Conservation (phyloP, 2,888 invertebrate genomes). For the Scaptomyza parva region DNA sequence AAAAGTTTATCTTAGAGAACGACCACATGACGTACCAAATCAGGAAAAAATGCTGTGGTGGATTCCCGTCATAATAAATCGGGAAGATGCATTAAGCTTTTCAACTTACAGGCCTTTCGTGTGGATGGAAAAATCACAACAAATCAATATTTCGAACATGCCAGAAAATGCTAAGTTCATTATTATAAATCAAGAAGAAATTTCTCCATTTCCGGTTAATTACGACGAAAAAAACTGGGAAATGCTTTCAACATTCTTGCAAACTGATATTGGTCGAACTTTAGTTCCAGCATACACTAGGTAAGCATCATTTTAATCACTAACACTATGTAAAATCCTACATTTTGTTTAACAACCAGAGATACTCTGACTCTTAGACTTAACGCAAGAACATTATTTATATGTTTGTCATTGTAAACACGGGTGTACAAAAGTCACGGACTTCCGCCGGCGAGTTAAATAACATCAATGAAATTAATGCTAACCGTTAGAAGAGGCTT, state of each 20-base stretch:
- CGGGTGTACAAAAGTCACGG: too few relatives aligned
- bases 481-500: too few relatives aligned
- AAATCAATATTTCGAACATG: slow-evolving; percentile 86
- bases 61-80: slow-evolving; percentile 89
- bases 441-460: too few relatives aligned
- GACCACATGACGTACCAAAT: slow-evolving; percentile 90
- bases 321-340: not conserved
- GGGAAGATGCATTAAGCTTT: slow-evolving; percentile 87
- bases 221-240: slow-evolving; percentile 92
- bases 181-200: slow-evolving; percentile 93
- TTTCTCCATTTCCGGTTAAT: slow-evolving; percentile 93
- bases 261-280: slow-evolving; percentile 86
- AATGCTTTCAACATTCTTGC: slow-evolving; percentile 88
- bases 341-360: too few relatives aligned
- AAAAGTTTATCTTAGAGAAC: slow-evolving; percentile 90
- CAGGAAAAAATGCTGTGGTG: slow-evolving; percentile 90
- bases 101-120: slow-evolving; percentile 86
- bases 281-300: slow-evolving; percentile 89
- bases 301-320: slow-evolving; percentile 44
- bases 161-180: slow-evolving; percentile 88
- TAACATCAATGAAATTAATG: too few relatives aligned
- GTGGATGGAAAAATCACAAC: slow-evolving; percentile 88
- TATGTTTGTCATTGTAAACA: too few relatives aligned
- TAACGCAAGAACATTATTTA: too few relatives aligned
- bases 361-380: too few relatives aligned